These are phyloP conservation scores for Apoderus coryli DNA, from an alignment of 2,888 invertebrate species.

Conservation along the genomic window DNA sequence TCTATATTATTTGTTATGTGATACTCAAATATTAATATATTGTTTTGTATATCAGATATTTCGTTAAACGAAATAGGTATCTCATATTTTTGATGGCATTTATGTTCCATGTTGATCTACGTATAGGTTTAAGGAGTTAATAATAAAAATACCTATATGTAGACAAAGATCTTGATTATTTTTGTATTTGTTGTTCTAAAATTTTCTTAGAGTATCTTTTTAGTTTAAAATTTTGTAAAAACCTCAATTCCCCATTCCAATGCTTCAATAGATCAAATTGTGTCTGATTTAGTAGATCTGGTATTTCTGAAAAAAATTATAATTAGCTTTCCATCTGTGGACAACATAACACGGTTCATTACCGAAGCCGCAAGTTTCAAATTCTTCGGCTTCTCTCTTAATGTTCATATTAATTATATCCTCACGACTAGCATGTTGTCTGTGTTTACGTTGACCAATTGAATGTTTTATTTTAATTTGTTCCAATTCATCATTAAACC, in stretches of 20 bases:
- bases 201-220: conserved; percentile 38
- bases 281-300: conserved; percentile 45
- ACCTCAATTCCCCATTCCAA: conserved; percentile 55
- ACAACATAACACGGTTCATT: too few relatives aligned
- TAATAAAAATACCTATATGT: too few relatives aligned
- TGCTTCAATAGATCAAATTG: conserved; percentile 44
- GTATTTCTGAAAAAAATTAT: conserved; percentile 48
- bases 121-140: too few relatives aligned
- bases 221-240: conserved; percentile 50
- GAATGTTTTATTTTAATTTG: conserved; percentile 56
- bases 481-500: conserved; percentile 25
- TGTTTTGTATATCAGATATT: too few relatives aligned
- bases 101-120: too few relatives aligned
- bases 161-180: too few relatives aligned
- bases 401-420: conserved; percentile 64
- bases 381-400: conserved; percentile 60
- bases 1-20: too few relatives aligned
- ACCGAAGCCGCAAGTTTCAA: conserved; percentile 55
- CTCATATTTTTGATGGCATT: too few relatives aligned
- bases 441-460: conserved; percentile 55
- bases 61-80: too few relatives aligned
- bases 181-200: too few relatives aligned
- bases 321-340: too few relatives aligned
- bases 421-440: conserved; percentile 68
- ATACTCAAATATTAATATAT: too few relatives aligned